Evolutionary conservation across 2,113 vertebrate genomes (phyloP).

Genomic region (Aythya baeri): DNA sequence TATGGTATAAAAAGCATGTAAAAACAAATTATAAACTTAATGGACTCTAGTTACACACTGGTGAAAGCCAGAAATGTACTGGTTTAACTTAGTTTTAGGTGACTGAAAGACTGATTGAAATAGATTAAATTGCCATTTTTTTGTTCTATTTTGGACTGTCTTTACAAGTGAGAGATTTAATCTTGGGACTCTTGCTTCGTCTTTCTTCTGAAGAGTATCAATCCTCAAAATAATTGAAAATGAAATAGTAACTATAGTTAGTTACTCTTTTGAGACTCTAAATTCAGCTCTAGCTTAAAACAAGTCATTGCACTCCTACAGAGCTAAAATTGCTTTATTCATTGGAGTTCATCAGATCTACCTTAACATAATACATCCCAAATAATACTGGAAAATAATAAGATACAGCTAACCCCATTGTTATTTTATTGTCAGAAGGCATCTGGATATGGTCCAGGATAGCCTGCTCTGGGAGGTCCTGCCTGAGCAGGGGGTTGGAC

Average conservation of each 20-base stretch:
- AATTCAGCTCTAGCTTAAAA: not conserved
- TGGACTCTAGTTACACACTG: not conserved
- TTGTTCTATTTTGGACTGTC: not conserved
- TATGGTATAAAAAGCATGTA: not conserved
- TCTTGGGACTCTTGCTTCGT: not conserved
- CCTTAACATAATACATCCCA: not conserved
- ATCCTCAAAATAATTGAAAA: not conserved
- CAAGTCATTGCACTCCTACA: not conserved
- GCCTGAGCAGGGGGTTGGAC: too few species aligned
- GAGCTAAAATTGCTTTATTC: not conserved
- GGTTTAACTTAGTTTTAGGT: not conserved
- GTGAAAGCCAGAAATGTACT: not conserved
- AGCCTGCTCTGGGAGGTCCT: too few species aligned
- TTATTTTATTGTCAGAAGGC: not conserved
- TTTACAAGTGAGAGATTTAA: not conserved
- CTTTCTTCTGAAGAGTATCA: not conserved
- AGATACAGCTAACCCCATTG: not conserved
- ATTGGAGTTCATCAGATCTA: not conserved
- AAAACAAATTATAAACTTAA: not conserved
- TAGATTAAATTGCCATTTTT: not conserved
- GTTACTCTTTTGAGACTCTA: not conserved
- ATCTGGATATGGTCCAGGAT: too few species aligned
- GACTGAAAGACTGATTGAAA: not conserved
- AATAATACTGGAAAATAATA: not conserved
- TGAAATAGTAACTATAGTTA: not conserved